Evolutionary conservation across 1,140 invertebrate species (phyloP).

Genomic region (Hirudo medicinalis): DNA sequence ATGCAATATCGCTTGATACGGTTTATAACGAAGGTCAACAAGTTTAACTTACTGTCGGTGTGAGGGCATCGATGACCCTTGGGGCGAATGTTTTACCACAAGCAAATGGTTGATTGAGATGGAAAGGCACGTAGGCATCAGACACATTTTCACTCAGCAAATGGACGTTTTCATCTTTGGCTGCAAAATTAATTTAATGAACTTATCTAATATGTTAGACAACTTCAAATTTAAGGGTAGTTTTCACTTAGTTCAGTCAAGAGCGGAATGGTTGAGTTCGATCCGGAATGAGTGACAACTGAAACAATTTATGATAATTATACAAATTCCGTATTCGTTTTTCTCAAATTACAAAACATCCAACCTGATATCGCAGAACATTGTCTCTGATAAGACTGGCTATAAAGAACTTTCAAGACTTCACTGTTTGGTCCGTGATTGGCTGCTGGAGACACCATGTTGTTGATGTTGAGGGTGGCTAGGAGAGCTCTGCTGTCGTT

Average conservation of each 20-base stretch:
- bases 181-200: background rate
- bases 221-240: too few species aligned
- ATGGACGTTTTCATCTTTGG: constrained; percentile 6
- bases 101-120: background rate
- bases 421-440: background rate
- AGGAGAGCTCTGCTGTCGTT: background rate
- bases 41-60: background rate
- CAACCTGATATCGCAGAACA: too few species aligned
- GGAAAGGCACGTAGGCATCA: background rate
- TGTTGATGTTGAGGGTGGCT: constrained; percentile 1
- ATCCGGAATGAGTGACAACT: too few species aligned
- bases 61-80: background rate
- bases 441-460: background rate
- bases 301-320: too few species aligned
- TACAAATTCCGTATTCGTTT: too few species aligned
- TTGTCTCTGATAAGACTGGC: background rate
- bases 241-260: too few species aligned
- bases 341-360: too few species aligned
- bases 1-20: too few species aligned
- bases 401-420: background rate
- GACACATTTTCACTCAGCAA: background rate
- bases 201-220: background rate
- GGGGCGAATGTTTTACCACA: constrained; percentile 3
- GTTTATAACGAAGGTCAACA: too few species aligned
- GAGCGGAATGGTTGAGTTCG: too few species aligned